These are phyloP conservation scores for Pseudocheirus occidentalis DNA, from an alignment of 2,797 vertebrate genomes.

Conservation along the genomic window DNA sequence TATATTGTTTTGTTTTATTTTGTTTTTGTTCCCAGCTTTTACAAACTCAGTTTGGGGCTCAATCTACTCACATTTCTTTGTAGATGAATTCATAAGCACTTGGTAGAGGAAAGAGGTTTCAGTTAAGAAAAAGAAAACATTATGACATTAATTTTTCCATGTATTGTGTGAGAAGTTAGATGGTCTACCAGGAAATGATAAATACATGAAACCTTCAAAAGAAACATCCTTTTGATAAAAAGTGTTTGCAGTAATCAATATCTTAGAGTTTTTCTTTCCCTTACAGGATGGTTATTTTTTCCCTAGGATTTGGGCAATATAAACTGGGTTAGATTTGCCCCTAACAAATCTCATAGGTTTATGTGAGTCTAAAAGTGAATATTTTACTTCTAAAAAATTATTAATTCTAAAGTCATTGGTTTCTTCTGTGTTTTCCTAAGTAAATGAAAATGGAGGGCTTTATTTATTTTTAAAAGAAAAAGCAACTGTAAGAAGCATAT, in stretches of 20 bases:
- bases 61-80: background rate
- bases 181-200: background rate
- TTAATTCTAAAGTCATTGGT: background rate
- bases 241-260: no score
- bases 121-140: slow-evolving; percentile 18
- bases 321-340: background rate
- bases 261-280: no score
- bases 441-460: background rate
- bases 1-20: no score
- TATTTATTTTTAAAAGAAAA: background rate
- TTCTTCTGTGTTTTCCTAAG: background rate
- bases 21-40: slow-evolving; percentile 6
- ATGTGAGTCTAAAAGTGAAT: background rate
- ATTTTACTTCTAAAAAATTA: background rate
- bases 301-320: background rate
- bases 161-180: background rate
- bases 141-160: background rate
- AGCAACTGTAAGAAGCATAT: background rate
- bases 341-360: background rate
- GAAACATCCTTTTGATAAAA: no score
- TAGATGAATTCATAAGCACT: background rate
- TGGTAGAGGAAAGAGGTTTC: slow-evolving; percentile 6
- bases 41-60: slow-evolving; percentile 13
- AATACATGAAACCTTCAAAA: background rate
- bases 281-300: background rate